Conservation (phyloP, 2,113 vertebrate species). For the Enhydra lutris region DNA sequence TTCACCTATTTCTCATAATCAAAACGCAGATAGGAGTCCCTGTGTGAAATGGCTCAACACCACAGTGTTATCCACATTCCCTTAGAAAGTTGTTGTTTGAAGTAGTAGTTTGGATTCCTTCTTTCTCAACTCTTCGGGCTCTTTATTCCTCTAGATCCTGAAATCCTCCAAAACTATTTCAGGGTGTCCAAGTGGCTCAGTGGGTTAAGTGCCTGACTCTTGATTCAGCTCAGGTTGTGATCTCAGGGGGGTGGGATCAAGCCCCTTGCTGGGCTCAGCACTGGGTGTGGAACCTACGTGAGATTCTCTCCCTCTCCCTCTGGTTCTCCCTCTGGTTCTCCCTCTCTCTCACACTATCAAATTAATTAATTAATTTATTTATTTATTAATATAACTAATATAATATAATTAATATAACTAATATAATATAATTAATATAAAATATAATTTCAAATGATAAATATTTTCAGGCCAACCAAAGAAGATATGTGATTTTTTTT, state of each 20-base stretch:
- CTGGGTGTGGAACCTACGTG: not conserved
- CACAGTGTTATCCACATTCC: not conserved
- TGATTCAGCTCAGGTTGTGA: not conserved
- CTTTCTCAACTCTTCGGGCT: not conserved
- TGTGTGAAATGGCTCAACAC: not conserved
- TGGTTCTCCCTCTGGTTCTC: not conserved
- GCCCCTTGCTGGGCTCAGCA: not conserved
- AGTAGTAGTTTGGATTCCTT: not conserved
- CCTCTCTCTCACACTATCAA: not conserved
- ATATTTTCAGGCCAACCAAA: not conserved
- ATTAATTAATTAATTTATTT: not conserved
- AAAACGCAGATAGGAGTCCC: not conserved
- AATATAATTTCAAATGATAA: not conserved
- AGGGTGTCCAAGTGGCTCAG: not conserved
- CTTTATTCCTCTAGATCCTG: not conserved
- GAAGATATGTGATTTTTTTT: not conserved
- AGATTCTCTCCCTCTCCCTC: not conserved
- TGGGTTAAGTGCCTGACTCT: not conserved
- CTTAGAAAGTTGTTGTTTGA: not conserved
- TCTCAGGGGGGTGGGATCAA: not conserved
- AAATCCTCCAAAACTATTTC: slow-evolving; percentile 4
- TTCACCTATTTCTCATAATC: not conserved
- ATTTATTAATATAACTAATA: not conserved
- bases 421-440: too few relatives aligned
- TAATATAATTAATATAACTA: too few relatives aligned